Conservation (phyloP, 1,140 invertebrate species). For the Drosophila busckii region DNA sequence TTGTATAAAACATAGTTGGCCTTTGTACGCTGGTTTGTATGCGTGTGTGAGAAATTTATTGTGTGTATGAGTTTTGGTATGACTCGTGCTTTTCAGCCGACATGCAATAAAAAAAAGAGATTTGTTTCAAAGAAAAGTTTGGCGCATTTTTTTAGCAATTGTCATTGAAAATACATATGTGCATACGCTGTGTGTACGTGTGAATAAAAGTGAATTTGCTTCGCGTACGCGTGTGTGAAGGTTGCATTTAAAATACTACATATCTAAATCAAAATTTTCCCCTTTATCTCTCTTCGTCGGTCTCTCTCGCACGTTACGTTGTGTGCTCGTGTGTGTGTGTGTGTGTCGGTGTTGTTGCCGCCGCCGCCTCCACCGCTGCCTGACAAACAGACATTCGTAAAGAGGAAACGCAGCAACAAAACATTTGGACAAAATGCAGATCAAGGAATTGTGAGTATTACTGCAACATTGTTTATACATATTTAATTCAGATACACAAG, state of each 20-base stretch:
- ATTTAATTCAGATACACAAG: constrained; percentile 4
- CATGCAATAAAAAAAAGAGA: constrained; percentile 47
- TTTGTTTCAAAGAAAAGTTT: constrained; percentile 10
- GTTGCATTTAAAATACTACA: constrained; percentile 36
- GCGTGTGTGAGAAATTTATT: constrained; percentile 11
- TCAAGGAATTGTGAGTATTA: constrained; percentile 67
- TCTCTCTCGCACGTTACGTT: constrained; percentile 7
- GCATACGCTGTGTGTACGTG: constrained; percentile 6
- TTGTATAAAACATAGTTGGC: constrained; percentile 11
- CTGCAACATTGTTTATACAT: not conserved
- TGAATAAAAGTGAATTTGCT: not conserved
- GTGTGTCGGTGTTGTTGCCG: too few species aligned
- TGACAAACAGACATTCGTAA: constrained; percentile 39
- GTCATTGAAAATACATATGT: constrained; percentile 26
- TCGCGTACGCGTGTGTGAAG: constrained; percentile 20
- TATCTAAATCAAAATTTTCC: constrained; percentile 40
- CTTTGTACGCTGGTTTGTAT: not conserved
- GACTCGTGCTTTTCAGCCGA: constrained; percentile 67
- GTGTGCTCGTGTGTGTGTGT: too few species aligned
- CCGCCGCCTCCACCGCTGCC: too few species aligned
- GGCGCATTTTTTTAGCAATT: not conserved
- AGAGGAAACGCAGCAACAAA: constrained; percentile 27
- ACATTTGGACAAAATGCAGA: constrained; percentile 62
- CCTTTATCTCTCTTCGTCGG: constrained; percentile 4
- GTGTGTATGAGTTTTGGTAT: constrained; percentile 39